A percentile compares a stretch with the other conserved stretches of the same genome.
Evolutionary conservation across 2,888 invertebrate species (phyloP).

Genomic region (Diplazon laetatorius): DNA sequence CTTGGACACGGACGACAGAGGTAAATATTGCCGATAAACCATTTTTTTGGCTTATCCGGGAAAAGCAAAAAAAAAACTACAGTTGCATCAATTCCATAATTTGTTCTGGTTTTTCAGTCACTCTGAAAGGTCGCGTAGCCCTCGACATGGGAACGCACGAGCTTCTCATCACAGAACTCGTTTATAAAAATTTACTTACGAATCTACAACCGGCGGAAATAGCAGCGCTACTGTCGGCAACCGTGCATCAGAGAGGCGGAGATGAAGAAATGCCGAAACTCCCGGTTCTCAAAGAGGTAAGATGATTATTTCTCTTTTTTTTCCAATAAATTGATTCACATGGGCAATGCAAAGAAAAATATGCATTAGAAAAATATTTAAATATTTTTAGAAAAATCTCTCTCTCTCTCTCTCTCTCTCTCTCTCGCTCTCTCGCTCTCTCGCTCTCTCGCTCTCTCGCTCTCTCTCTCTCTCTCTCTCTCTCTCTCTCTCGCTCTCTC

Average conservation of each 20-base stretch:
- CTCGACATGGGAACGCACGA: constrained; percentile 95
- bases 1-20: constrained; percentile 88
- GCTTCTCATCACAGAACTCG: constrained; percentile 96
- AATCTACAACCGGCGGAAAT: constrained; percentile 95
- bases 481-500: too few relatives aligned
- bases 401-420: too few relatives aligned
- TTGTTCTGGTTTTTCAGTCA: constrained; percentile 83
- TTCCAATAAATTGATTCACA: background rate
- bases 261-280: constrained; percentile 80
- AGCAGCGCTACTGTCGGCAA: constrained; percentile 95
- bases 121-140: constrained; percentile 92
- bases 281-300: constrained; percentile 85
- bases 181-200: constrained; percentile 94
- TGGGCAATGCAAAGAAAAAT: too few relatives aligned
- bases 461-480: too few relatives aligned
- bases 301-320: constrained; percentile 4
- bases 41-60: constrained; percentile 37
- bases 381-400: too few relatives aligned
- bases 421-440: too few relatives aligned
- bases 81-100: background rate
- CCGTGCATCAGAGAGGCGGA: constrained; percentile 95
- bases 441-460: too few relatives aligned
- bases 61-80: constrained; percentile 1
- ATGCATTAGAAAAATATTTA: too few relatives aligned
- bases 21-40: constrained; percentile 82